Base-by-base conservation (phyloP, 2,113 vertebrate genomes). In the Rhabdomys dilectus region DNA sequence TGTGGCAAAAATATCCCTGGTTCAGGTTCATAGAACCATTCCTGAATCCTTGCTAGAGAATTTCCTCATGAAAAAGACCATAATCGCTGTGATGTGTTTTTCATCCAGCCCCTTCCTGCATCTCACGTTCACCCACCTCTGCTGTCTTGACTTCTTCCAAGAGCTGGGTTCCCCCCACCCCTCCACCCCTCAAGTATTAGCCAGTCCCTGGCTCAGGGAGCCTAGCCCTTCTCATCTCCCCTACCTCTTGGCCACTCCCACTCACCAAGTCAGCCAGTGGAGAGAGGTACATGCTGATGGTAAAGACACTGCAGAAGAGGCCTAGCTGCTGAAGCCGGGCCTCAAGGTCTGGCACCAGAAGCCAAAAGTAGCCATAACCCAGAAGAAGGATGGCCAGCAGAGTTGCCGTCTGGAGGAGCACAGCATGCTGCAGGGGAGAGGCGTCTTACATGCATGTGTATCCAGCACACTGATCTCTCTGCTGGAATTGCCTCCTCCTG, bases 221-320 rank as follows among this genome's bases (percentile, higher is more conserved):
- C 81, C 48, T 51, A 62, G 70, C 73, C 91, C 42, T 56, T 77
- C 26, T 82, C 48, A 72, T 29, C 80, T 42, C 29, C 12, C 0
- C 7, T 4, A 19, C 6, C 34, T 31, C 64, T 86, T n/a, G 77
- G 39, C 31, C 80, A 73, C 45, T 75, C 6, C 0, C 31, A 53
- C 96, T 96, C 98, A 99, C 99, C 99, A 99, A 98, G 97, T 99
- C 99, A 0, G 98, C 96, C 94, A 99, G 98, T 0, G 99, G 99
- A 0, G 99, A 99, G 94, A 99, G 96, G 98, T 99, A 99, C 99
- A 99, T 99, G 98, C 98, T 98, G 98, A 99, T 98, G 62, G 99
- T 99, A 98, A 99, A 98, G 96, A 99, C 3, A 29, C 99, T 99
- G 98, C 99, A 99, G 98, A 99, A 98, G 60, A 99, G 99, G 68